Percentiles rank a stretch among this genome's conserved stretches.
These are phyloP conservation scores for Cataglyphis altisquamis DNA, from an alignment of 2,888 invertebrate genomes.

Conservation along the genomic window DNA sequence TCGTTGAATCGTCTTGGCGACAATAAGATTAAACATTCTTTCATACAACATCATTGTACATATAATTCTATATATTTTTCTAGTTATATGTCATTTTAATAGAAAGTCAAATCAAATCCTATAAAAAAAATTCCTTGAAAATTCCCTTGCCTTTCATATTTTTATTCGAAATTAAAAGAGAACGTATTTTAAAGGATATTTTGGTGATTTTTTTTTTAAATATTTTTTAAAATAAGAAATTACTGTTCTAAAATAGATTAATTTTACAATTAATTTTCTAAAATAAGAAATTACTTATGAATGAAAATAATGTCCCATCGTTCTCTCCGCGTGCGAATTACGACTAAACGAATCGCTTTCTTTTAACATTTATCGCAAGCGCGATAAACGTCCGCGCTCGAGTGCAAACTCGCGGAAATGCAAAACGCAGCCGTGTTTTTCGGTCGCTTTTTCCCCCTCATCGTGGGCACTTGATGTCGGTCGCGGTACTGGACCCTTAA, in stretches of 20 bases:
- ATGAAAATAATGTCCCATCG: neutral
- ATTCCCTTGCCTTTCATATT: too few relatives aligned
- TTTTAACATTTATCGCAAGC: neutral
- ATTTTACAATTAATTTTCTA: too few relatives aligned
- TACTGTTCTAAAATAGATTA: too few relatives aligned
- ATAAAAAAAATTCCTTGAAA: too few relatives aligned
- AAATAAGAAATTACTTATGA: neutral
- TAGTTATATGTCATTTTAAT: neutral
- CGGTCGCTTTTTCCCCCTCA: neutral
- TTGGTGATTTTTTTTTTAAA: neutral
- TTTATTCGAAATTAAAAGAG: too few relatives aligned
- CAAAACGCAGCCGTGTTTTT: conserved; percentile 26
- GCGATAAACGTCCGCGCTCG: neutral
- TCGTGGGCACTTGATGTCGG: conserved; percentile 9
- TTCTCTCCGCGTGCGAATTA: neutral
- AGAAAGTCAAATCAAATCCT: too few relatives aligned
- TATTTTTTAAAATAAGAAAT: neutral
- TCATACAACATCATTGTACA: neutral
- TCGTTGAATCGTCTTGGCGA: neutral
- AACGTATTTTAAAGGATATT: too few relatives aligned
- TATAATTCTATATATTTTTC: neutral
- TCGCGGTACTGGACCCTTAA: conserved; percentile 53
- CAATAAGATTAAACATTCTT: neutral
- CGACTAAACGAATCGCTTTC: neutral
- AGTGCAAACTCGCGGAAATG: neutral